Conservation (phyloP, 2,888 invertebrate genomes). For the Morinoia aosen region DNA sequence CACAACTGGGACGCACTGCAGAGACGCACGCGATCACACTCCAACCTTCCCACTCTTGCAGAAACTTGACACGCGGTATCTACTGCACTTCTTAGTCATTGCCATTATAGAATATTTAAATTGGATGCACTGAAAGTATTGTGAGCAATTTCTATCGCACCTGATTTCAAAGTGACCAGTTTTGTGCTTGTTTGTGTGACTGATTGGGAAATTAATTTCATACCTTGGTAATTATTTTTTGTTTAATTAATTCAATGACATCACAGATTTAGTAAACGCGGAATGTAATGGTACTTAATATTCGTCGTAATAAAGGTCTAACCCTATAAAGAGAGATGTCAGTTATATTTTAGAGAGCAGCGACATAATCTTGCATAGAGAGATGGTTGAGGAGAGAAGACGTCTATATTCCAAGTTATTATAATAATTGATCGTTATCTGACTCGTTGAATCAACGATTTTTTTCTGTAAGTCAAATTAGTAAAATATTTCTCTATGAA, state of each 20-base stretch:
- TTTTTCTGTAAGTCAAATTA: no score
- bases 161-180: not conserved
- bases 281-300: not conserved
- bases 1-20: slow-evolving; percentile 6
- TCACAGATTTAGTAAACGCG: not conserved
- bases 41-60: not conserved
- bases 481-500: no score
- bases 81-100: not conserved
- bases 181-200: not conserved
- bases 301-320: not conserved
- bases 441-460: no score
- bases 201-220: not conserved
- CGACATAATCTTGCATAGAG: no score
- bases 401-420: no score
- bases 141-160: not conserved
- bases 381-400: no score
- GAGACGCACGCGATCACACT: not conserved
- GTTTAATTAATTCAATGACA: not conserved
- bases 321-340: not conserved
- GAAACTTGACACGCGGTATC: not conserved
- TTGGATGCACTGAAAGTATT: not conserved
- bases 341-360: not conserved
- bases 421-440: no score
- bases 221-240: not conserved
- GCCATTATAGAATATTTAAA: not conserved